Percentiles rank a stretch among this genome's conserved stretches.
Evolutionary conservation across 2,113 vertebrate species (phyloP).

Genomic region (Sigmodon hispidus): DNA sequence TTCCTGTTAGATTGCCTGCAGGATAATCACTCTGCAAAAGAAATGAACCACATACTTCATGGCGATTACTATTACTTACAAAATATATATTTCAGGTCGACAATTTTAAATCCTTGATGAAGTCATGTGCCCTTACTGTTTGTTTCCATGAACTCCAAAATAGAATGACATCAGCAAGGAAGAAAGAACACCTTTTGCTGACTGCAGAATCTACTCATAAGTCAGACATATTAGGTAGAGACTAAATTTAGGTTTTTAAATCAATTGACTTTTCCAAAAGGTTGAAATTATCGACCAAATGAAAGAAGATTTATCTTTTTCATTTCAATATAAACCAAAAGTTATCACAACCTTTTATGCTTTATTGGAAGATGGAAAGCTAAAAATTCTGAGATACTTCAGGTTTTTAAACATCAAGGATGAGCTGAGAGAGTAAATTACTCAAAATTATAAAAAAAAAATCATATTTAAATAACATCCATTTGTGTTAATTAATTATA

Average conservation of each 20-base stretch:
- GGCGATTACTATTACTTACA: neutral
- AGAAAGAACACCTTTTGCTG: constrained; percentile 13
- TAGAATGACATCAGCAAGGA: neutral
- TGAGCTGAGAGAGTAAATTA: neutral
- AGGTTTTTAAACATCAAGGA: constrained; percentile 3
- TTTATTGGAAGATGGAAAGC: neutral
- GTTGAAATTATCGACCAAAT: constrained; percentile 47
- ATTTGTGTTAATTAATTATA: neutral
- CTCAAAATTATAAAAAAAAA: constrained; percentile 38
- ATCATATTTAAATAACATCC: neutral
- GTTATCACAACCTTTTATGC: neutral
- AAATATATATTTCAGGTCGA: neutral
- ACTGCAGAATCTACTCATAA: neutral
- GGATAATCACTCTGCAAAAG: neutral
- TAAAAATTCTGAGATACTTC: constrained; percentile 9
- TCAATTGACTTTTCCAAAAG: constrained; percentile 49
- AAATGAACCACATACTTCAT: neutral
- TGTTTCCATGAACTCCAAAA: neutral
- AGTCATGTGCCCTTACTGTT: neutral
- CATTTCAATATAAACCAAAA: neutral
- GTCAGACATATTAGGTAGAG: neutral
- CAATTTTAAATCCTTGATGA: neutral
- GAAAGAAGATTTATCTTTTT: neutral
- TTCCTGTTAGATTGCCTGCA: neutral
- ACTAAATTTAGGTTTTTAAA: constrained; percentile 58